Conservation (phyloP, 2,113 vertebrate species). For the Dipodomys spectabilis region DNA sequence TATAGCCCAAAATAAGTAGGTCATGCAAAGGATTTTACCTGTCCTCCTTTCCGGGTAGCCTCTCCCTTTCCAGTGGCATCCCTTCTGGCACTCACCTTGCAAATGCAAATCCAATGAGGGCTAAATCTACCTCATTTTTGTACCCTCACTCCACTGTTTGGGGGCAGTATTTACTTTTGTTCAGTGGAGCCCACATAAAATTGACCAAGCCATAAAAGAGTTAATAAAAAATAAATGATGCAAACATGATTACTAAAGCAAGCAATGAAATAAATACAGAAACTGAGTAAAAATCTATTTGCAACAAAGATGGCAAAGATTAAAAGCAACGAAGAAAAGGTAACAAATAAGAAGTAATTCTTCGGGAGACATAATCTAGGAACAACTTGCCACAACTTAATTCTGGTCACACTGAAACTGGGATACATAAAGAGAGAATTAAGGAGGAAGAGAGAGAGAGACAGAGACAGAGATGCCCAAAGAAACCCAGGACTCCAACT, state of each 20-base stretch:
- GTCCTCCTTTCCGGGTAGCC: too few species aligned
- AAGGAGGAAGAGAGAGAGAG: not conserved
- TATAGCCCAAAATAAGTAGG: not conserved
- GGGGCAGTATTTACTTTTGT: not conserved
- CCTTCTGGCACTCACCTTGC: not conserved
- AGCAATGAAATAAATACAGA: not conserved
- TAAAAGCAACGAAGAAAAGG: not conserved
- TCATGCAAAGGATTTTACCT: not conserved
- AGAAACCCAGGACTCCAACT: not conserved
- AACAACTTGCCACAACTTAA: not conserved
- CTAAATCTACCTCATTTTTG: not conserved
- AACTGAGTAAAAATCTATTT: not conserved
- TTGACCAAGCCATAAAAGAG: not conserved
- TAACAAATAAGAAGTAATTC: not conserved
- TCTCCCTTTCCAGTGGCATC: not conserved
- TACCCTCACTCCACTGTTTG: not conserved
- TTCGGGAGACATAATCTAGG: not conserved
- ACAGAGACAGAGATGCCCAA: not conserved
- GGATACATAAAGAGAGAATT: not conserved
- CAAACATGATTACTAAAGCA: not conserved
- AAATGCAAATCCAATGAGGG: not conserved
- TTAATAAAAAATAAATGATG: too few species aligned
- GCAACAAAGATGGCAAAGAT: not conserved
- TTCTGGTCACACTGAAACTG: not conserved
- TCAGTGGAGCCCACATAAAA: not conserved